These are phyloP conservation scores for Ormia ochracea DNA, from an alignment of 2,888 invertebrate species.

Conservation along the genomic window DNA sequence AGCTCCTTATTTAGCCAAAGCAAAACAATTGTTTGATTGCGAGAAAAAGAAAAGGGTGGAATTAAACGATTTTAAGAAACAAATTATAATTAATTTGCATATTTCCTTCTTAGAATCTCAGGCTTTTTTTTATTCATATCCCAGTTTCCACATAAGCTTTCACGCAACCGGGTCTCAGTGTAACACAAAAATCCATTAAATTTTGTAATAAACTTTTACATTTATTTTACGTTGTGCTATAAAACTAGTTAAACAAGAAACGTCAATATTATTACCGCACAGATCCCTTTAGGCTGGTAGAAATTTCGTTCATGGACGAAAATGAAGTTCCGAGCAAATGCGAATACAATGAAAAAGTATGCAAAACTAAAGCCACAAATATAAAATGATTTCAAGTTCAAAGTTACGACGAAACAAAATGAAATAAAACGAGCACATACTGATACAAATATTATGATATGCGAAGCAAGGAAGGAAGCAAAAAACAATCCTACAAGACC, in stretches of 20 bases:
- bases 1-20: no score
- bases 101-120: not conserved
- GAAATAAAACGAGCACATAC: conserved; percentile 30
- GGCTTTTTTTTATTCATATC: not conserved
- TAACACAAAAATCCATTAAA: conserved; percentile 41
- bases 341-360: conserved; percentile 24
- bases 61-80: no score
- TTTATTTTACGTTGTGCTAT: conserved; percentile 20
- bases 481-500: conserved; percentile 13
- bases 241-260: conserved; percentile 43
- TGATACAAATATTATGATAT: conserved; percentile 20
- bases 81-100: not conserved
- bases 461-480: not conserved
- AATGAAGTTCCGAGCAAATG: not conserved
- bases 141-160: not conserved
- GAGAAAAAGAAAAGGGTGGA: no score
- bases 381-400: conserved; percentile 61
- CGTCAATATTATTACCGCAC: conserved; percentile 43
- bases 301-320: not conserved
- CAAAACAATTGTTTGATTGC: no score
- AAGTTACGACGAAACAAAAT: conserved; percentile 48
- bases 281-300: conserved; percentile 37
- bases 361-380: conserved; percentile 45
- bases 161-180: not conserved
- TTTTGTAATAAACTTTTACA: conserved; percentile 22